phyloP scores from a whole-genome alignment of 1,140 invertebrate genomes.

The Drosophila nasuta region DNA sequence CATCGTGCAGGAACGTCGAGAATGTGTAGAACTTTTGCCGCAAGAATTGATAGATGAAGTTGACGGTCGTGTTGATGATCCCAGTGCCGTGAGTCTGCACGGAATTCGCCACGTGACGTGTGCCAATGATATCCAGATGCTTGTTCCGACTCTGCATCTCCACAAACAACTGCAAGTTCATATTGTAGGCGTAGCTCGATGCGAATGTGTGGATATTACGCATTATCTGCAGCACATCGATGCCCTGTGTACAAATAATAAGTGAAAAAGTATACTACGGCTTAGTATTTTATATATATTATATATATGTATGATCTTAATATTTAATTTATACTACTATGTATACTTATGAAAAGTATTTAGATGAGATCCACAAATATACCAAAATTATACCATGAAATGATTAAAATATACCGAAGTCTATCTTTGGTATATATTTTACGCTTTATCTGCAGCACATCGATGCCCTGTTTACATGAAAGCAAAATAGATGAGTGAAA shows the following conservation, averaged over 20 bases:
- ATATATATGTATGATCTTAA: too few relatives aligned
- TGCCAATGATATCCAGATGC: conserved; percentile 98
- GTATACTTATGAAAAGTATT: too few relatives aligned
- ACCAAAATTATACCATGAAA: too few relatives aligned
- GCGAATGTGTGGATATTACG: conserved; percentile 98
- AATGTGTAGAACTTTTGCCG: conserved; percentile 97
- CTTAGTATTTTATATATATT: too few relatives aligned
- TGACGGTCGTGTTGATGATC: conserved; percentile 98
- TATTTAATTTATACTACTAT: too few relatives aligned
- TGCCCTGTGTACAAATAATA: conserved; percentile 87
- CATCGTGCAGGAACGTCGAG: conserved; percentile 99
- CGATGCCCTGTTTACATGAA: too few relatives aligned
- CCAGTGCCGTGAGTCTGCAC: conserved; percentile 98
- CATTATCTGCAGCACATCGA: conserved; percentile 99
- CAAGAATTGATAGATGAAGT: conserved; percentile 98
- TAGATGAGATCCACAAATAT: too few relatives aligned
- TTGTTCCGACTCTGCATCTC: conserved; percentile 97
- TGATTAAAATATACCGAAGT: too few relatives aligned
- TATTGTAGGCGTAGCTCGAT: conserved; percentile 96
- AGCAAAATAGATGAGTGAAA: too few relatives aligned
- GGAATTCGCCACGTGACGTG: conserved; percentile 98
- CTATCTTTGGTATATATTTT: too few relatives aligned
- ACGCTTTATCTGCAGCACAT: too few relatives aligned
- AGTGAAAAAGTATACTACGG: too few relatives aligned
- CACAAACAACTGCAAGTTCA: conserved; percentile 99